Evolutionary conservation across 1,140 invertebrate genomes (phyloP).

Genomic region (Bradysia coprophila): DNA sequence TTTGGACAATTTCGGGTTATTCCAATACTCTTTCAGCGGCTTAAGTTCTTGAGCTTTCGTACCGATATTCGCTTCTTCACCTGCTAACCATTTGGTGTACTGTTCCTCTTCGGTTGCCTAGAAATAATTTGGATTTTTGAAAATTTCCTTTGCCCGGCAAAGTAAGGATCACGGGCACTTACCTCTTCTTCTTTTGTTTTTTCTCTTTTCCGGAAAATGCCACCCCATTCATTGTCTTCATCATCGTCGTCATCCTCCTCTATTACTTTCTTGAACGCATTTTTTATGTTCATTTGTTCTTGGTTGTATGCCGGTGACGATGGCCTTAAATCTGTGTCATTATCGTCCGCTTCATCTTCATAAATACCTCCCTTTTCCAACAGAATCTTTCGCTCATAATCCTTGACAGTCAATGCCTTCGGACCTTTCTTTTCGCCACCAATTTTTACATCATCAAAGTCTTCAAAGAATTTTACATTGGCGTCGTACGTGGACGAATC

Average conservation of each 20-base stretch:
- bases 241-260: constrained; percentile 27
- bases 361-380: constrained; percentile 44
- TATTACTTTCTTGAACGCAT: constrained; percentile 37
- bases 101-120: constrained; percentile 36
- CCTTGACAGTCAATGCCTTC: constrained; percentile 50
- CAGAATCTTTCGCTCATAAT: constrained; percentile 64
- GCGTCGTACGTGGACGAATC: constrained; percentile 77
- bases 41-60: constrained; percentile 28
- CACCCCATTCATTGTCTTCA: constrained; percentile 31
- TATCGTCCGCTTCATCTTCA: constrained; percentile 23
- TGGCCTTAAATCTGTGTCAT: constrained; percentile 7
- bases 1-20: constrained; percentile 54
- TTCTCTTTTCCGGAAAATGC: constrained; percentile 31
- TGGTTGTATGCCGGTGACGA: constrained; percentile 38
- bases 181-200: constrained; percentile 43
- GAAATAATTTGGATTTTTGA: constrained; percentile 2
- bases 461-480: constrained; percentile 51
- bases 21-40: constrained; percentile 71
- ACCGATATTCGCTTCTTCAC: constrained; percentile 44
- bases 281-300: constrained; percentile 48
- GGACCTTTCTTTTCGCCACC: constrained; percentile 25
- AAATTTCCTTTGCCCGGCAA: no score
- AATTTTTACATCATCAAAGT: constrained; percentile 15
- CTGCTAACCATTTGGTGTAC: constrained; percentile 67
- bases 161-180: constrained; percentile 9